A percentile compares a stretch with the other conserved stretches of the same genome.
phyloP scores from a whole-genome alignment of 1,140 invertebrate species.

The Euglossa dilemma region DNA sequence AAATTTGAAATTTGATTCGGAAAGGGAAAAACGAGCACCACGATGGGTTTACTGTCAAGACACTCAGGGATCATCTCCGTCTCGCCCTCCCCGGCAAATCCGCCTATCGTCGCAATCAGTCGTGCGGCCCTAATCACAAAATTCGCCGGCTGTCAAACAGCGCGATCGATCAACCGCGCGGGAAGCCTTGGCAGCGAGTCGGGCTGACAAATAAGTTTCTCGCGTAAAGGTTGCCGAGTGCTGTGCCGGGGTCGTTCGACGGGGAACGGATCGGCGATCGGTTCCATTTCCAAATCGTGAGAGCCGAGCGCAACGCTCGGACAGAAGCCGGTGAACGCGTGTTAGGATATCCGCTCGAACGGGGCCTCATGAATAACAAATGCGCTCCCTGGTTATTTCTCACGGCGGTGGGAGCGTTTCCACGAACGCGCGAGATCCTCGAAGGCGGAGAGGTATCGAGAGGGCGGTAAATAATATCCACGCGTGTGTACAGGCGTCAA shows the following conservation, averaged over 20 bases:
- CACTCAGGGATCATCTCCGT: too few relatives aligned
- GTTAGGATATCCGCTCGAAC: not conserved
- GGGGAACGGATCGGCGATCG: not conserved
- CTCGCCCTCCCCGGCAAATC: too few relatives aligned
- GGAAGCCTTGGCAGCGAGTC: not conserved
- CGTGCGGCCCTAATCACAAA: not conserved
- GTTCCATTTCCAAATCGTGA: too few relatives aligned
- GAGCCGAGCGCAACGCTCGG: not conserved
- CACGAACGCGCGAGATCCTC: conserved; percentile 35
- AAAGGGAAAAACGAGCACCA: too few relatives aligned
- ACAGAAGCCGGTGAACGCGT: not conserved
- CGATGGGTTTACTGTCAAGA: too few relatives aligned
- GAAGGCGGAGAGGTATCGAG: conserved; percentile 34
- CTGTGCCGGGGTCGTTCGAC: not conserved
- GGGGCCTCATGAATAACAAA: conserved; percentile 47
- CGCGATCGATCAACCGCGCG: not conserved
- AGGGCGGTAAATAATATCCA: conserved; percentile 68
- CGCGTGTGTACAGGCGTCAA: conserved; percentile 62
- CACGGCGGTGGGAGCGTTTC: conserved; percentile 30
- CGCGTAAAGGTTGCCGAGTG: not conserved
- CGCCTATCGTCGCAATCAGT: too few relatives aligned
- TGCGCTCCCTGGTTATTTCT: conserved; percentile 47
- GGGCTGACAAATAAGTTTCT: not conserved
- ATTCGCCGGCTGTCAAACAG: too few relatives aligned
- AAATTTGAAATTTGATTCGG: too few relatives aligned